Conservation (phyloP, 2,113 vertebrate species). For the Proteles cristata region DNA sequence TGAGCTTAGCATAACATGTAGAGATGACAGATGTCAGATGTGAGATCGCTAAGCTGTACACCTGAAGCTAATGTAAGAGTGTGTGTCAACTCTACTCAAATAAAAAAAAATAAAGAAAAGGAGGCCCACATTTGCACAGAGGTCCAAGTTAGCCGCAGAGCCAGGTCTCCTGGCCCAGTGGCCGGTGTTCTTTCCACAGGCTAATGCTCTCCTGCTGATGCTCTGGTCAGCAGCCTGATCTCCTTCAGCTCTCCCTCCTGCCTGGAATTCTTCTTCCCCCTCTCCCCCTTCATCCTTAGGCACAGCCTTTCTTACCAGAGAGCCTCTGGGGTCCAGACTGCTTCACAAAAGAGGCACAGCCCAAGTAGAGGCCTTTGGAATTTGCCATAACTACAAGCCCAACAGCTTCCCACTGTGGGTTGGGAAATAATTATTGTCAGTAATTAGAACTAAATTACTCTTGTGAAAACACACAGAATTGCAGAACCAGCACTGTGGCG, state of each 20-base stretch:
- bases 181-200: not conserved
- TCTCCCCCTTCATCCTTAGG: not conserved
- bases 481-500: not conserved
- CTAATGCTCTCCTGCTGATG: not conserved
- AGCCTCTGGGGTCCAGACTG: not conserved
- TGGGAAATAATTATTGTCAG: conserved; percentile 56
- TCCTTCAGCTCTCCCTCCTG: not conserved
- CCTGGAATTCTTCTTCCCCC: not conserved
- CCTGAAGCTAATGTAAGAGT: not conserved
- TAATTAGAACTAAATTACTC: conserved; percentile 71
- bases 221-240: not conserved
- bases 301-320: not conserved
- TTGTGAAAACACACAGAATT: conserved; percentile 63
- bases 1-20: not conserved
- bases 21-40: not conserved
- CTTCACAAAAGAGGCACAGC: not conserved
- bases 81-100: not conserved
- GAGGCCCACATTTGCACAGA: not conserved
- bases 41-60: not conserved
- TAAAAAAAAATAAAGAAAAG: not conserved
- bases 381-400: not conserved
- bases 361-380: conserved; percentile 21
- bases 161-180: not conserved
- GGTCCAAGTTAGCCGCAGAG: not conserved
- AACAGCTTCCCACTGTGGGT: conserved; percentile 64